These are phyloP conservation scores for Papilio dardanus DNA, from an alignment of 1,140 invertebrate genomes.

Conservation along the genomic window DNA sequence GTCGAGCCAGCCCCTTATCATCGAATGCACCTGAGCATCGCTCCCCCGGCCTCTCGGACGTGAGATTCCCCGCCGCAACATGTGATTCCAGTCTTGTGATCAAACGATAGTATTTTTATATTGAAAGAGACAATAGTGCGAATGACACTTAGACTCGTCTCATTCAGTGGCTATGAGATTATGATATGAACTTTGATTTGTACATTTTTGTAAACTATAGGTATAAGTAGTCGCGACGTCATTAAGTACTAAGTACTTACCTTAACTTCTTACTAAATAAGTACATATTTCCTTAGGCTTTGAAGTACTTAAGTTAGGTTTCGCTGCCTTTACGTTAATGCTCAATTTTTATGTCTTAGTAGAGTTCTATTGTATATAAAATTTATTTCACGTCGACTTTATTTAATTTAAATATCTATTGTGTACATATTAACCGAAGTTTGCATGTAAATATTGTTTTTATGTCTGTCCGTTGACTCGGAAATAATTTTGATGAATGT, in stretches of 20 bases:
- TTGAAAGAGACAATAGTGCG: constrained; percentile 54
- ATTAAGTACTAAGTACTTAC: constrained; percentile 79
- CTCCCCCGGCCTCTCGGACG: constrained; percentile 48
- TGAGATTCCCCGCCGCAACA: constrained; percentile 68
- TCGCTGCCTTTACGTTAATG: constrained; percentile 75
- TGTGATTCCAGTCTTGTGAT: constrained; percentile 77
- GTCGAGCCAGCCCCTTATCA: constrained; percentile 92
- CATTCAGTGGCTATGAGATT: constrained; percentile 79
- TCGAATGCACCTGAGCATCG: constrained; percentile 90
- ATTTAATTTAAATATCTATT: constrained; percentile 56
- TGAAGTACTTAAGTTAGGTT: constrained; percentile 66
- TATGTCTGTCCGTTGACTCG: constrained; percentile 16
- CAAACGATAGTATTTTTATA: constrained; percentile 65
- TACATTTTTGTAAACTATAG: constrained; percentile 69
- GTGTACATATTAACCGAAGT: constrained; percentile 49
- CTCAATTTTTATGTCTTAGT: constrained; percentile 75
- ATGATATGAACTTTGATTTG: constrained; percentile 71
- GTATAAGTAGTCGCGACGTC: constrained; percentile 52
- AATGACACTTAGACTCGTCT: constrained; percentile 56
- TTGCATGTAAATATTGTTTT: constrained; percentile 57
- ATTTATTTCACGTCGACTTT: constrained; percentile 63
- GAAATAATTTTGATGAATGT: constrained; percentile 33
- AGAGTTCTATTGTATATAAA: constrained; percentile 75
- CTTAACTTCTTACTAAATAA: constrained; percentile 53
- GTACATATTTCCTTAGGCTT: constrained; percentile 55